Evolutionary conservation across 2,888 invertebrate genomes (phyloP), one percentile per base, ranked within the genome.

Genomic region (Gastrophysa polygoni): DNA sequence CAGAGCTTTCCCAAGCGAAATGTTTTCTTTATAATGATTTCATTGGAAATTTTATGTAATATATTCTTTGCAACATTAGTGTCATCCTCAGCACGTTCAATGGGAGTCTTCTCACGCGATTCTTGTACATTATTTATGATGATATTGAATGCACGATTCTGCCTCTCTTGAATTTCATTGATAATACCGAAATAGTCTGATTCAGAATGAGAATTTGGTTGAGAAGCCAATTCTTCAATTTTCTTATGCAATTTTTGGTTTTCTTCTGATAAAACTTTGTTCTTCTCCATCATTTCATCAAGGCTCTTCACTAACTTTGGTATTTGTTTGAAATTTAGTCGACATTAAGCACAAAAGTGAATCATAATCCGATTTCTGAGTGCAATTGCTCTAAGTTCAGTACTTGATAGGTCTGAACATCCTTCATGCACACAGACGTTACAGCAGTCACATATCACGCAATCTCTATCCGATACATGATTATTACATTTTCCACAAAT

Each of bases 371-470:
- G 7, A 11, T 17, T 44, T 44, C 8, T 44, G 4, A 44, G 17
- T 16, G 44, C 18, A 44, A 44, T 44, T 44, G 44, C 17, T 44
- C 44, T 44, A n/a, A n/a, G n/a, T n/a, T n/a, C n/a, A n/a, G n/a
- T n/a, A n/a, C n/a, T n/a, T n/a, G n/a, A n/a, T n/a, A n/a, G n/a
- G n/a, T n/a, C n/a, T n/a, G n/a, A n/a, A n/a, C n/a, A n/a, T n/a
- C n/a, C n/a, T n/a, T n/a, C n/a, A n/a, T n/a, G n/a, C n/a, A n/a
- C n/a, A n/a, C n/a, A n/a, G n/a, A n/a, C n/a, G n/a, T n/a, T n/a
- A n/a, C n/a, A n/a, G n/a, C n/a, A n/a, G n/a, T n/a, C n/a, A n/a
- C n/a, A n/a, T n/a, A n/a, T n/a, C n/a, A n/a, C n/a, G n/a, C n/a
- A n/a, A n/a, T n/a, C n/a, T n/a, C n/a, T n/a, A n/a, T n/a, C n/a